Evolutionary conservation across 1,140 invertebrate genomes (phyloP).

Genomic region (Streblospio benedicti): DNA sequence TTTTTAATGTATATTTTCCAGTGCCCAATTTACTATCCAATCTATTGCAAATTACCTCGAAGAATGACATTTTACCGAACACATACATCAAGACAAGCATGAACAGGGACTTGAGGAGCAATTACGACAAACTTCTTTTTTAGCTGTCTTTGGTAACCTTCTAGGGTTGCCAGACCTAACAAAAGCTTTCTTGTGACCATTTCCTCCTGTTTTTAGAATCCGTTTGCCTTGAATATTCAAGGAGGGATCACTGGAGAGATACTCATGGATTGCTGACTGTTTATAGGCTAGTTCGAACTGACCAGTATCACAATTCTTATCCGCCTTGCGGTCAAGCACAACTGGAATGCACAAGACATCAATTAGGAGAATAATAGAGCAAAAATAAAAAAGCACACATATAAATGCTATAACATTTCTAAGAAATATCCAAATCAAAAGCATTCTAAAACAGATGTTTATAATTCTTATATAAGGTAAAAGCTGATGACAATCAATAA

Average conservation of each 20-base stretch:
- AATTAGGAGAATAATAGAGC: neutral
- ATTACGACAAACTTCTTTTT: no score
- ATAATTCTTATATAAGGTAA: neutral
- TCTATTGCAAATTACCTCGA: no score
- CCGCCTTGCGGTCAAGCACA: slow-evolving; percentile 68
- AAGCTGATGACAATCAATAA: neutral
- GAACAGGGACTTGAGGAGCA: no score
- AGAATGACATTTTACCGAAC: no score
- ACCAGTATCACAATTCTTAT: slow-evolving; percentile 72
- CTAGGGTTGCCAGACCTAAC: no score
- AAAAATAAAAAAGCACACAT: neutral
- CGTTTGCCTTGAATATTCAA: slow-evolving; percentile 9
- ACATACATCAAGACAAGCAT: no score
- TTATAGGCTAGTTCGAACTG: slow-evolving; percentile 76
- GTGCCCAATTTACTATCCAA: no score
- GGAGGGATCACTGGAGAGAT: slow-evolving; percentile 52
- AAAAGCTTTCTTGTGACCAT: no score
- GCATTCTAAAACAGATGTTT: neutral
- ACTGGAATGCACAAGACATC: slow-evolving; percentile 55
- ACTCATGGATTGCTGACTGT: slow-evolving; percentile 61
- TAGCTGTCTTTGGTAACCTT: no score
- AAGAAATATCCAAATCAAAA: neutral
- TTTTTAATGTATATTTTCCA: no score
- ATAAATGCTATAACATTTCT: neutral
- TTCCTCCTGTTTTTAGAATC: neutral